These are phyloP conservation scores for Nannospalax galili DNA, from an alignment of 2,113 vertebrate genomes.

Conservation along the genomic window DNA sequence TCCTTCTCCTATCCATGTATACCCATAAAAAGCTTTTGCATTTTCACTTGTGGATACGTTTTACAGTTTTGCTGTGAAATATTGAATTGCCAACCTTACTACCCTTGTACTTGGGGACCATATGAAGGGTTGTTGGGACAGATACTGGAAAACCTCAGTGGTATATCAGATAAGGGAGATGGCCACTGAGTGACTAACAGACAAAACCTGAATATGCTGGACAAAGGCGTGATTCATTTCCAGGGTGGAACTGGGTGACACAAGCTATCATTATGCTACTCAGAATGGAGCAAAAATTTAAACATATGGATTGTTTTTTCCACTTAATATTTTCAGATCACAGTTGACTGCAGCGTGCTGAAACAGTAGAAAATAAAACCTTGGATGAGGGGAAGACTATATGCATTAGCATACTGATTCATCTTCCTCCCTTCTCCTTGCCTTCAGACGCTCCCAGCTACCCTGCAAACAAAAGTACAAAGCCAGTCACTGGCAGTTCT, in stretches of 20 bases:
- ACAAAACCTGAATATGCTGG: not conserved
- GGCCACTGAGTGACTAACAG: not conserved
- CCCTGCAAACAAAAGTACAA: not conserved
- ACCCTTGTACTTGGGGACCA: not conserved
- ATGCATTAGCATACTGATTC: not conserved
- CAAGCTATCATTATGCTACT: not conserved
- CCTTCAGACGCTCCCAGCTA: not conserved
- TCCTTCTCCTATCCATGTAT: not conserved
- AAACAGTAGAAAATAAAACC: not conserved
- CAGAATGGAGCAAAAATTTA: not conserved
- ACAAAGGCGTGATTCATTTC: not conserved
- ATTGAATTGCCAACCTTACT: not conserved
- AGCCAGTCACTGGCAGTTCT: no score
- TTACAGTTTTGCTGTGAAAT: not conserved
- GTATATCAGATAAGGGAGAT: not conserved
- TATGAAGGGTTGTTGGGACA: not conserved
- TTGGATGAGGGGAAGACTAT: no score
- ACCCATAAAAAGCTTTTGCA: not conserved
- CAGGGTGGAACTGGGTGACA: not conserved
- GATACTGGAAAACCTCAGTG: not conserved
- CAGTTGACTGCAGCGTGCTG: not conserved
- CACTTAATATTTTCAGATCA: slow-evolving; percentile 24
- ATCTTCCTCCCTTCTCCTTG: not conserved
- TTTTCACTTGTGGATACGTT: not conserved
- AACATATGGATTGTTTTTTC: not conserved